Evolutionary conservation across 2,113 vertebrate genomes (phyloP), one percentile per base, ranked within the genome.

Genomic region (Heliornis fulica): DNA sequence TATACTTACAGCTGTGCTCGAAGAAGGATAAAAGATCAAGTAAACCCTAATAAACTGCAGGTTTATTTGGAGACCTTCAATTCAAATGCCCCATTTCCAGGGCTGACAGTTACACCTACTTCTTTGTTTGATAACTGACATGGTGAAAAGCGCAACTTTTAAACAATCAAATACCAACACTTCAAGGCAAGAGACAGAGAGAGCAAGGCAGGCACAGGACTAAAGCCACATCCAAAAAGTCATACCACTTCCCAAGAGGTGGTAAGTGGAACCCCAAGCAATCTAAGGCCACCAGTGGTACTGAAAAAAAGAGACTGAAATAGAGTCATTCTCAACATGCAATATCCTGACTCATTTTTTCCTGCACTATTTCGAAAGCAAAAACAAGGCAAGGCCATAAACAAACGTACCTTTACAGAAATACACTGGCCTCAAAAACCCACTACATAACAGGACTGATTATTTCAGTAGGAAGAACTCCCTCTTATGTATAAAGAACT

Each of bases 11-110:
- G 7, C 26, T 46, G 7, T 16, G 13, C 56, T 29, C 51, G 41
- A 19, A 83, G 46, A 86, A 53, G 41, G 22, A 8, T 4, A 70
- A 38, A 65, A 64, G 38, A 61, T 79, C 1, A 2, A 79, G 13
- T 4, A 17, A 90, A 20, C 14, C n/a, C 46, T 64, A 43, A 40
- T 6, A 20, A 60, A 77, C 9, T n/a, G 3, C 21, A 74, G 46
- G 46, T 1, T 0, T 0, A 84, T 46, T 46, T 22, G 46, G 22
- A 46, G 9, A 14, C 11, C 18, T 69, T 46, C 10, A 59, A 31
- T 13, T 61, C 34, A 50, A 92, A 43, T 11, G n/a, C 10, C 38
- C 25, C 18, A 46, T 36, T 81, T 82, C 53, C 65, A 80, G 9
- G 0, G 29, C 19, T n/a, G 13, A 4, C 25, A 74, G 59, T 8